phyloP scores from a whole-genome alignment of 1,140 invertebrate genomes.

The Papilio dardanus region DNA sequence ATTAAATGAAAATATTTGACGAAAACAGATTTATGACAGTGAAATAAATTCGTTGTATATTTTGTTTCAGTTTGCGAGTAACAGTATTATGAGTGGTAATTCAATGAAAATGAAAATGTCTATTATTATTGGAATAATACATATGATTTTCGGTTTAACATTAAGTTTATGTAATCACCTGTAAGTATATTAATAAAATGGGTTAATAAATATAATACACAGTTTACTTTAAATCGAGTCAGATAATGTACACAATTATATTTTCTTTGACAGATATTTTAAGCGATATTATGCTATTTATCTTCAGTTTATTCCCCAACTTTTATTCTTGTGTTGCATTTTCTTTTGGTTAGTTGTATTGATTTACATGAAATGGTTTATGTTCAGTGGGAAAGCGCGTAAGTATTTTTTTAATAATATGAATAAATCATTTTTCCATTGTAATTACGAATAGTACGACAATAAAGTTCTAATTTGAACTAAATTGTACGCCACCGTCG shows the following conservation, averaged over 20 bases:
- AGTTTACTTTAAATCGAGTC: too few relatives aligned
- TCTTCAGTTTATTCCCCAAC: constrained; percentile 93
- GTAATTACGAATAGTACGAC: background rate
- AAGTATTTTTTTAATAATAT: constrained; percentile 42
- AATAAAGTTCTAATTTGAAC: background rate
- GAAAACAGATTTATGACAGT: background rate
- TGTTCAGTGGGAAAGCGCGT: constrained; percentile 83
- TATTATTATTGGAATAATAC: constrained; percentile 93
- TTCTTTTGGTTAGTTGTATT: constrained; percentile 94
- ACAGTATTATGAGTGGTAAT: constrained; percentile 96
- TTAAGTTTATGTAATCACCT: constrained; percentile 91
- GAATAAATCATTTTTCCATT: too few relatives aligned
- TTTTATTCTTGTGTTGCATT: constrained; percentile 91
- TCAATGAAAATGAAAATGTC: constrained; percentile 98
- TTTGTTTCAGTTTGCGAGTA: constrained; percentile 88
- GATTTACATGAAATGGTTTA: constrained; percentile 93
- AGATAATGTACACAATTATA: constrained; percentile 27
- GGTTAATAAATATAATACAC: too few relatives aligned
- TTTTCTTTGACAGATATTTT: constrained; percentile 85
- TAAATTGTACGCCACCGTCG: background rate
- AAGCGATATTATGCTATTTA: constrained; percentile 87
- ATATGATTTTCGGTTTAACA: constrained; percentile 95
- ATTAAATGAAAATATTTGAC: background rate
- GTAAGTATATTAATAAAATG: constrained; percentile 83
- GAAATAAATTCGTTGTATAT: constrained; percentile 26